Conservation (phyloP, 2,888 invertebrate species). For the Scrobipalpa atriplicella region DNA sequence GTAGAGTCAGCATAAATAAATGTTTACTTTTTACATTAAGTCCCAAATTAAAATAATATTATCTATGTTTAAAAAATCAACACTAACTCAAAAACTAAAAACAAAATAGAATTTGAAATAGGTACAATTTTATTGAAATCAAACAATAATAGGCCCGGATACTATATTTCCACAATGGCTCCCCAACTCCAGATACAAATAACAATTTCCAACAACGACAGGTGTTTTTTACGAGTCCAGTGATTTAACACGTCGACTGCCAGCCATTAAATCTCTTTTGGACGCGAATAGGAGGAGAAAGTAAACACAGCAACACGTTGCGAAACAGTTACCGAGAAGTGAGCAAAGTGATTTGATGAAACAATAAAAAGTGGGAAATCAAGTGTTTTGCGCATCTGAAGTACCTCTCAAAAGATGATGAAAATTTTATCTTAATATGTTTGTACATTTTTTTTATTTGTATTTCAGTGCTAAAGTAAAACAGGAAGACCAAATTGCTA, state of each 20-base stretch:
- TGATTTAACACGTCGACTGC: constrained; percentile 75
- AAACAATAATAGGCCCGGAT: neutral
- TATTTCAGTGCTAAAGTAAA: neutral
- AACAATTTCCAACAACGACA: constrained; percentile 69
- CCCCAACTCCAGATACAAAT: constrained; percentile 60
- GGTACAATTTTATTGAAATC: too few species aligned
- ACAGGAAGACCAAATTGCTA: constrained; percentile 13
- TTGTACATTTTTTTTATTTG: too few species aligned
- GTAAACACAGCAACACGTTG: constrained; percentile 61
- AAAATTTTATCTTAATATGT: too few species aligned
- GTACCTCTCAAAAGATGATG: too few species aligned
- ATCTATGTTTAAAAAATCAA: too few species aligned
- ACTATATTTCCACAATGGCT: constrained; percentile 46
- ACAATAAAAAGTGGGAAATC: neutral
- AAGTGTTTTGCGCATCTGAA: neutral
- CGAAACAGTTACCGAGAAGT: constrained; percentile 40
- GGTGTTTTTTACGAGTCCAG: constrained; percentile 78
- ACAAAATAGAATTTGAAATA: too few species aligned
- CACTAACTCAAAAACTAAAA: too few species aligned
- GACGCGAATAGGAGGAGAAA: constrained; percentile 67
- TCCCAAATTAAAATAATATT: too few species aligned
- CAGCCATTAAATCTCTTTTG: constrained; percentile 76
- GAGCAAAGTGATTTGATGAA: constrained; percentile 8
- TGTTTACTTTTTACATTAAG: too few species aligned
- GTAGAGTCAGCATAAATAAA: too few species aligned